Base-by-base conservation (phyloP, 2,113 vertebrate species). In the Cyanoderma ruficeps region DNA sequence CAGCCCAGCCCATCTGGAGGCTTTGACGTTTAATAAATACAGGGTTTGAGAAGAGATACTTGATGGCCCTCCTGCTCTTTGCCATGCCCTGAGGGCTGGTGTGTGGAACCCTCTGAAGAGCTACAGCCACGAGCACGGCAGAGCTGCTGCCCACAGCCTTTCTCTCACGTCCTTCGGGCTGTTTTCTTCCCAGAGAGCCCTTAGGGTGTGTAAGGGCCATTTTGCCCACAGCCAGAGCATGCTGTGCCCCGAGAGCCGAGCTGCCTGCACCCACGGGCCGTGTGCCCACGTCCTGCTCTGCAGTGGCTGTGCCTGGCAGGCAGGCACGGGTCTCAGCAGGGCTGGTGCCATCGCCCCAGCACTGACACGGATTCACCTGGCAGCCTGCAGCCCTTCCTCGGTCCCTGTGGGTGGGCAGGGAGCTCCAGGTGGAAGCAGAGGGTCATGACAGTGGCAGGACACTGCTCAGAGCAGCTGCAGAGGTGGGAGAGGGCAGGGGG, bases 1-100 rank as follows among this genome's bases (percentile, higher is more conserved):
- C 69, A 57, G 55, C 96, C 96, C 94, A 96, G 89, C 72, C 93
- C 96, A 97, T 96, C 94, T 97, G 96, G 92, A 96, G 92, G 14
- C 87, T 91, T 83, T 88, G 87, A 91, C 79, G 6, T 94, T 96
- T 93, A 74, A 93, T 94, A 90, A 95, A 80, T 75, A 53, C 83
- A 67, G 84, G n/a, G 37, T 78, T 85, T 91, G 69, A 83, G 92
- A 47, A 60, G 20, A 7, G 59, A 59, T 55, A 33, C 59, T 93
- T 8, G 31, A 49, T 81, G 69, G 11, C 91, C 44, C 11, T 65
- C 56, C 84, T 89, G 74, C 70, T 87, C 75, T 53, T 13, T 70
- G 47, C 52, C 44, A 10, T 75, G n/a, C 82, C 84, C 39, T 1
- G 17, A 14, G 25, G 9, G 11, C 70, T 6, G 35, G 23, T 7